Evolutionary conservation across 2,888 invertebrate species (phyloP), one percentile per base, ranked within the genome.

Genomic region (Drosophila formosana): DNA sequence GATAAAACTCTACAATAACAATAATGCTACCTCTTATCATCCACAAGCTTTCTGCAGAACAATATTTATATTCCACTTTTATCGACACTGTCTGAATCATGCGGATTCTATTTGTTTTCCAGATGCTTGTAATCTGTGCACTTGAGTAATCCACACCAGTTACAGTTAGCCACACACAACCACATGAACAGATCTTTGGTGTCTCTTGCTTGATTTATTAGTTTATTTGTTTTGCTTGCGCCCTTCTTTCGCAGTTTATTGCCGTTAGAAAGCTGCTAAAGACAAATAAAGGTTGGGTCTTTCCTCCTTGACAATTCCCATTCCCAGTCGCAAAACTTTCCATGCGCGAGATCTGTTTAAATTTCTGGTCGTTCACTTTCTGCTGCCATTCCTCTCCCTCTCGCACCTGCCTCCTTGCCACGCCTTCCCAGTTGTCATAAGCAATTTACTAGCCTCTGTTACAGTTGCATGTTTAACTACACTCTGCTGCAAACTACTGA

Each of bases 221-320:
- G 53, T 41, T 55, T 70, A 39, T 68, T 39, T 60, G 34, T 18
- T 53, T 57, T 50, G 46, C 30, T 56, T 63, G 49, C 78, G 70
- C 86, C 80, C 83, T 69, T 85, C 76, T 78, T 85, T 69, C 58
- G 70, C 75, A 67, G 86, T 75, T 77, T 66, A 46, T 66, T 62
- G 62, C 74, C 53, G 72, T 68, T 88, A 88, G 89, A 84, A 84
- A 84, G 83, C 87, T 73, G 87, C 74, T 65, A 83, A 88, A 83
- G 65, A 67, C 78, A 84, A 84, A 84, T 83, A 84, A 86, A 84
- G 83, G 89, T 80, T 80, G 78, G 67, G 80, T 37, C 32, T 7
- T 7, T 18, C 18, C 30, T 53, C 26, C 30, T 9, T n/a, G 18
- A 9, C 11, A 11, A 5, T 9, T 8, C 9, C 5, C 7, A 13